Evolutionary conservation across 2,888 invertebrate genomes (phyloP).

Genomic region (Athalia rosae): DNA sequence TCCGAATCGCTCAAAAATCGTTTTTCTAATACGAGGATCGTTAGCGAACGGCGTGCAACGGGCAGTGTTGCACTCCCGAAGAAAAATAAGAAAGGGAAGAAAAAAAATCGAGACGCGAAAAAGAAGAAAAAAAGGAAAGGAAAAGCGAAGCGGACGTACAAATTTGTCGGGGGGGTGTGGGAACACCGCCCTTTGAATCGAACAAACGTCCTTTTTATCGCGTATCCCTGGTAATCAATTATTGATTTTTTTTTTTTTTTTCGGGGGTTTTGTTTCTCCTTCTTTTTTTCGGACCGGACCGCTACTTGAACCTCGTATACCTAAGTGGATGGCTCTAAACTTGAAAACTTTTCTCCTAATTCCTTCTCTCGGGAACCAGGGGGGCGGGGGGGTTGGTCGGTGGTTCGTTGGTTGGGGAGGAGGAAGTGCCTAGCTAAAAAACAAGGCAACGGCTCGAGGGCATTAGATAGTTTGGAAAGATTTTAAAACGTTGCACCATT

Average conservation of each 20-base stretch:
- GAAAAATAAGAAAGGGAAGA: neutral
- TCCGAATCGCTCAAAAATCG: no score
- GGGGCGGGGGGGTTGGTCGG: no score
- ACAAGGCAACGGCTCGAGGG: constrained; percentile 61
- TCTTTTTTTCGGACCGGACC: no score
- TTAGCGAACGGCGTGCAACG: no score
- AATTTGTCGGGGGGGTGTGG: no score
- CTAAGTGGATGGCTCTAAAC: no score
- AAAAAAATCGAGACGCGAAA: neutral
- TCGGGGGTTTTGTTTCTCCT: no score
- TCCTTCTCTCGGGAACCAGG: no score
- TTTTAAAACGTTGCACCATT: constrained; percentile 56
- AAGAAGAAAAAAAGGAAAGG: neutral
- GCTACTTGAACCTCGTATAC: no score
- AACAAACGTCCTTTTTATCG: neutral
- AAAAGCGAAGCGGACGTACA: neutral
- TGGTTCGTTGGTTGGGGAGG: neutral
- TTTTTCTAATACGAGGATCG: no score
- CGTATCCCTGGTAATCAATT: no score
- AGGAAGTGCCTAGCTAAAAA: constrained; percentile 49
- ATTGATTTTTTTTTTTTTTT: no score
- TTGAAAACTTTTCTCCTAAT: neutral
- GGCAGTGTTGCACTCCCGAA: neutral
- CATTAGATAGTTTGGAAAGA: constrained; percentile 61
- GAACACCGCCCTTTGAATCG: neutral